These are phyloP conservation scores for Petaurus breviceps DNA, from an alignment of 2,113 vertebrate species.

Conservation along the genomic window DNA sequence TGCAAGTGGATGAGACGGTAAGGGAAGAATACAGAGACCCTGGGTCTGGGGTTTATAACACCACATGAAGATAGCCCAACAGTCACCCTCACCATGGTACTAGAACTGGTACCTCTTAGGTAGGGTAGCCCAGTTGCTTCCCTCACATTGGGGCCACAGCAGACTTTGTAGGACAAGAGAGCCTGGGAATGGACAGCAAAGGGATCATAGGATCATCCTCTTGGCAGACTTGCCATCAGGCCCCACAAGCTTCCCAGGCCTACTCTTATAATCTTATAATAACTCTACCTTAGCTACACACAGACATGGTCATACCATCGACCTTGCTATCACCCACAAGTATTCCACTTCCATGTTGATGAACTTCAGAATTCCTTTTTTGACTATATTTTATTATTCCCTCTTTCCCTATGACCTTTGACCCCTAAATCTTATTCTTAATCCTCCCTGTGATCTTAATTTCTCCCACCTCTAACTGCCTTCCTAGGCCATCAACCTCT, in stretches of 20 bases:
- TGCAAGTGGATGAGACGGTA: neutral
- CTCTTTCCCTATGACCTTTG: neutral
- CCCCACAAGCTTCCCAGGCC: neutral
- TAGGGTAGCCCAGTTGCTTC: no score
- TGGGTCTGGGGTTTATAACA: no score
- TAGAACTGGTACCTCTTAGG: no score
- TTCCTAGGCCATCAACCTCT: neutral
- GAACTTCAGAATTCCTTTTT: neutral
- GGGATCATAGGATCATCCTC: no score
- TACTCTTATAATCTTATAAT: neutral
- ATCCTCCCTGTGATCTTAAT: neutral
- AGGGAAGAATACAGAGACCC: neutral
- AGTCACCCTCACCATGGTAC: no score
- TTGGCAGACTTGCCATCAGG: neutral
- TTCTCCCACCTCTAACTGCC: neutral
- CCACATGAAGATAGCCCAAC: no score
- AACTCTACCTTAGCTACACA: neutral
- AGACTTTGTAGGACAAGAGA: no score
- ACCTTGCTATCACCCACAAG: neutral
- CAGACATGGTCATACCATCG: neutral
- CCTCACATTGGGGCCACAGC: no score
- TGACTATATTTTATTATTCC: neutral
- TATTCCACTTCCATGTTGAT: neutral
- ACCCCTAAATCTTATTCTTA: neutral
- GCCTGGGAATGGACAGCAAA: no score